Evolutionary conservation across 64 coral and sea anemone species (phyloP).

Genomic region (Cladopsammia gracilis): DNA sequence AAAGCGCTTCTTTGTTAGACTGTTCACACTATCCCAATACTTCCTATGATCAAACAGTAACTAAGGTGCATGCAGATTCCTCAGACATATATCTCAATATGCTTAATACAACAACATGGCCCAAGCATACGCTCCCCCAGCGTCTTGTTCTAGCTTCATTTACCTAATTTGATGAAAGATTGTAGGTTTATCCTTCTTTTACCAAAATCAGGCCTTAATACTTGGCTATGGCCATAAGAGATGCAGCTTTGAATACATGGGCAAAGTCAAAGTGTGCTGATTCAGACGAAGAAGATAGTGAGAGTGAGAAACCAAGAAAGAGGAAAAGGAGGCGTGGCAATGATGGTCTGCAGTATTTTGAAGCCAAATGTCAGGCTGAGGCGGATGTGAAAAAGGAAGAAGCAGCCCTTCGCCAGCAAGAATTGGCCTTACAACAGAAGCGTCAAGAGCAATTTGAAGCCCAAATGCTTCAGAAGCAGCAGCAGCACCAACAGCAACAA

Average conservation of each 20-base stretch:
- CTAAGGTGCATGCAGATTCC: no score
- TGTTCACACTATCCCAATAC: no score
- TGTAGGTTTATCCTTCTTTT: no score
- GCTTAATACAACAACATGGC: no score
- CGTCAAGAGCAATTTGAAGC: neutral
- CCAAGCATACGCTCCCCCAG: no score
- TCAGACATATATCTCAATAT: no score
- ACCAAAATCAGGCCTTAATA: no score
- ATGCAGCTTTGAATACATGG: conserved; percentile 65
- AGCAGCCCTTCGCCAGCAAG: neutral
- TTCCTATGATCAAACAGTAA: no score
- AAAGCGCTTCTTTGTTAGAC: no score
- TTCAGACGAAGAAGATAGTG: conserved; percentile 38
- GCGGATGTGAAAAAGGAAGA: conserved; percentile 38
- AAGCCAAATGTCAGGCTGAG: conserved; percentile 55
- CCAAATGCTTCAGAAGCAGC: neutral
- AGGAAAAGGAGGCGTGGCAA: conserved; percentile 62
- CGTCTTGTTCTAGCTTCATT: no score
- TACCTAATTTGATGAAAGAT: no score
- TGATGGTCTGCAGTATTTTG: conserved; percentile 54
- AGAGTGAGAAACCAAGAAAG: conserved; percentile 45
- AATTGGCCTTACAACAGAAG: neutral
- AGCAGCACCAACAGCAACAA: neutral
- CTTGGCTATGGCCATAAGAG: conserved; percentile 58
- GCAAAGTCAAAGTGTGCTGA: conserved; percentile 17